A percentile compares a stretch with the other conserved stretches of the same genome.
Conservation (phyloP, 2,113 vertebrate species). For the Falcunculus frontatus region DNA sequence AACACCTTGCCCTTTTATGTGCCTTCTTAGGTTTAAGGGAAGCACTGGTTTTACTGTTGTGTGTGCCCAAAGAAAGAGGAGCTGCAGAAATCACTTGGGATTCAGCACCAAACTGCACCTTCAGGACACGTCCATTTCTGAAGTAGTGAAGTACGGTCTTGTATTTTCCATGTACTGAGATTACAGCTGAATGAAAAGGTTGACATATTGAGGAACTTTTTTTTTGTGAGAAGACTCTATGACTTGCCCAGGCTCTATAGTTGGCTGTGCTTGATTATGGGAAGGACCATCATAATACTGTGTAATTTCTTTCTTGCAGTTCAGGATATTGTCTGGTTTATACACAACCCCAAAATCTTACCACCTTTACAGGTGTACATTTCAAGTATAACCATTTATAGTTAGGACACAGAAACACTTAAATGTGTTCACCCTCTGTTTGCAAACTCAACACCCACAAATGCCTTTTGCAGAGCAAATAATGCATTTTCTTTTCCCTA, state of each 20-base stretch:
- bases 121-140: background rate
- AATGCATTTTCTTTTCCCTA: background rate
- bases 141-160: background rate
- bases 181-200: background rate
- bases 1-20: background rate
- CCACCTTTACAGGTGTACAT: background rate
- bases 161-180: background rate
- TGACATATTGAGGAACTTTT: background rate
- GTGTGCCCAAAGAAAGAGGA: background rate
- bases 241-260: background rate
- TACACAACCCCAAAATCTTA: background rate
- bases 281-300: background rate
- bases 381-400: background rate
- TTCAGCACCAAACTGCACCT: background rate
- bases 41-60: background rate
- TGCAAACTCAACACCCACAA: background rate
- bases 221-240: background rate
- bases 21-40: background rate
- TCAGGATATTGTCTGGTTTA: background rate
- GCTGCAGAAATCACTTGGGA: background rate
- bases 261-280: background rate
- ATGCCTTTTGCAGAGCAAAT: background rate
- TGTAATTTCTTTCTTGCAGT: background rate
- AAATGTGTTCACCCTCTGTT: background rate
- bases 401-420: background rate